These are phyloP conservation scores for Orchesellides sinensis DNA, from an alignment of 2,888 invertebrate genomes.

Conservation along the genomic window DNA sequence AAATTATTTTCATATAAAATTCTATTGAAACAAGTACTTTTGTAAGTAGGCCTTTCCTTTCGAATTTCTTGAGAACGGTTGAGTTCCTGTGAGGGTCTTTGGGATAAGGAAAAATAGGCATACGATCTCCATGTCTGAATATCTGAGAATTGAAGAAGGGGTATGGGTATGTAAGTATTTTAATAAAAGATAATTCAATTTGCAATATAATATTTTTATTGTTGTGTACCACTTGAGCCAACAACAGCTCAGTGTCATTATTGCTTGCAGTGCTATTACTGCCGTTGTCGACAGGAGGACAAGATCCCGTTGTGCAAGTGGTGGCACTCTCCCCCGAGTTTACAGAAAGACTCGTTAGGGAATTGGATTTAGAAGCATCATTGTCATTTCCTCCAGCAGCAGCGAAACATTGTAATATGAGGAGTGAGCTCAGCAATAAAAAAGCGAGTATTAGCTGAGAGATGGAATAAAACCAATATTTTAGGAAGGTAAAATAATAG, in stretches of 20 bases:
- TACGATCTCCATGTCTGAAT: conserved; percentile 85
- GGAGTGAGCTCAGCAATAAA: no score
- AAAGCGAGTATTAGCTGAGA: no score
- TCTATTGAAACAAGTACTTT: conserved; percentile 78
- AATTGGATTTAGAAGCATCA: no score
- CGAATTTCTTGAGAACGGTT: neutral
- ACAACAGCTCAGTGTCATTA: conserved; percentile 24
- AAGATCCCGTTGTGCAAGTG: neutral
- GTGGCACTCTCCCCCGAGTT: neutral
- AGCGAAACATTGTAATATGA: no score
- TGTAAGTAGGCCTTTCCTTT: conserved; percentile 79
- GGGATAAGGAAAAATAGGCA: conserved; percentile 82
- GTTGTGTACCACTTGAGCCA: conserved; percentile 38
- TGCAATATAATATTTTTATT: neutral
- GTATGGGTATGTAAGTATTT: neutral
- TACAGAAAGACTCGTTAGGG: neutral
- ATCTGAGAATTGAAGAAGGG: conserved; percentile 78
- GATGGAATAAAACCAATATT: no score
- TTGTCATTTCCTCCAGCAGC: no score
- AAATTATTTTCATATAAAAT: neutral
- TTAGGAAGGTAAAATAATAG: no score
- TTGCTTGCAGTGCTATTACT: no score
- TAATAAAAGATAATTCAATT: neutral
- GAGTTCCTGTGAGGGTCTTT: conserved; percentile 77
- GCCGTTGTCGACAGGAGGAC: neutral